Evolutionary conservation across 2,888 invertebrate genomes (phyloP).

Genomic region (Hyposoter didymator): DNA sequence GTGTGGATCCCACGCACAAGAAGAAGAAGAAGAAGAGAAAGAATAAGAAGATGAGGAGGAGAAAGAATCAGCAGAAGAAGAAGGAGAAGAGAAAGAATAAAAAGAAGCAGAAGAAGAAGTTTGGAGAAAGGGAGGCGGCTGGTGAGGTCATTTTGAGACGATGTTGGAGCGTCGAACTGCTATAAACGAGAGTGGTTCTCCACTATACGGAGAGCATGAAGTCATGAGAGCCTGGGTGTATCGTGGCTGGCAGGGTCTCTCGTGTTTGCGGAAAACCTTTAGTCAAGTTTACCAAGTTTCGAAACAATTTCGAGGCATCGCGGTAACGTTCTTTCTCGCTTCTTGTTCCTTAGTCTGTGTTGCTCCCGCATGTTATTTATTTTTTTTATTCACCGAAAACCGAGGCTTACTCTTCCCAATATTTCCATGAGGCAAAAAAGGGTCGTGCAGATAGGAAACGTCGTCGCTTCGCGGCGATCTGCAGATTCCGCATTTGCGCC

Average conservation of each 20-base stretch:
- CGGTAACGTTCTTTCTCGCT: conserved; percentile 13
- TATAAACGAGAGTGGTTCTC: conserved; percentile 34
- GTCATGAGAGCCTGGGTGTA: conserved; percentile 7
- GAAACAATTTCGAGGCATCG: conserved; percentile 46
- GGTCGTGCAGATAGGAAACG: background rate
- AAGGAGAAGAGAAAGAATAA: background rate
- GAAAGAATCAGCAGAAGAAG: too few species aligned
- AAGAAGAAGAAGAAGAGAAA: conserved; percentile 14
- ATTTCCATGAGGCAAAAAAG: background rate
- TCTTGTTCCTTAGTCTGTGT: background rate
- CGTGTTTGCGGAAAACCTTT: conserved; percentile 49
- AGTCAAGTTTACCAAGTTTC: conserved; percentile 42
- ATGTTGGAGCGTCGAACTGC: background rate
- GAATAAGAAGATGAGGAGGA: too few species aligned
- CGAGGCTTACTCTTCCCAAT: background rate
- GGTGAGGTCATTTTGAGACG: conserved; percentile 42
- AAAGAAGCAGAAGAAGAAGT: background rate
- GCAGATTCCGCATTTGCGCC: background rate
- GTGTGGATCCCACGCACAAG: conserved; percentile 1
- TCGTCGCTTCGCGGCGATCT: background rate
- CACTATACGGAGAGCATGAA: conserved; percentile 7
- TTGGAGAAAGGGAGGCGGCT: conserved; percentile 24
- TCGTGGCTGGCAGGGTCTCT: conserved; percentile 27
- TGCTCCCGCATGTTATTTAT: conserved; percentile 11
- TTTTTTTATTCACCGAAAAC: conserved; percentile 19